phyloP scores from a whole-genome alignment of 2,113 vertebrate species.

The Myodes glareolus region DNA sequence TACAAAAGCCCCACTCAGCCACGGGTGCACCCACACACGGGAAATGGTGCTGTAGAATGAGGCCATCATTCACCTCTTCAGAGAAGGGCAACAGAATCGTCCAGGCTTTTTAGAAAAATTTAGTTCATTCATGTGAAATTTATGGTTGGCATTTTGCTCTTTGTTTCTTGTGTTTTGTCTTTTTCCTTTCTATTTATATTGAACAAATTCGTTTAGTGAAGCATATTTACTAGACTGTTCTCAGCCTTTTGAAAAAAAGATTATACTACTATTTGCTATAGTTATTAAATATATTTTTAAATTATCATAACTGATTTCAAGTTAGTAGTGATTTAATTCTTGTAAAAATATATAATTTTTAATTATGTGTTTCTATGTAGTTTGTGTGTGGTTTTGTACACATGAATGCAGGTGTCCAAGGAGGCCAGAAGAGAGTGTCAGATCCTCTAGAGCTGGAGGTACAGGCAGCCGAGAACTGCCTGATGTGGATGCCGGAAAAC shows the following conservation, averaged over 20 bases:
- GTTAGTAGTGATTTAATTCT: neutral
- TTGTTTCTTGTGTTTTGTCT: neutral
- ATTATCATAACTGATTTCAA: neutral
- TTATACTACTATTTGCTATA: neutral
- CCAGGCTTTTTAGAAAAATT: neutral
- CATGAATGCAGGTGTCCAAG: no score
- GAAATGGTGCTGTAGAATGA: neutral
- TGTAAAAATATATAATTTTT: neutral
- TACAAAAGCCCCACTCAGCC: neutral
- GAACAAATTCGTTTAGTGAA: neutral
- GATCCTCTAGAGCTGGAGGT: no score
- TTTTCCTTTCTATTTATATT: neutral
- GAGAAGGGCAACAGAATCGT: neutral
- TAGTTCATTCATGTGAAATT: neutral
- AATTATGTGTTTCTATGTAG: no score
- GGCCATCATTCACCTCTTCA: neutral
- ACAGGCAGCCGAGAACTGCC: no score
- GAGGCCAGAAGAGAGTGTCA: no score
- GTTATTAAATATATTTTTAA: neutral
- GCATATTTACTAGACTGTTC: neutral
- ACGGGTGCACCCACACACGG: neutral
- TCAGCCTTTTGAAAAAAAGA: neutral
- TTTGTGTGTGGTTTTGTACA: no score
- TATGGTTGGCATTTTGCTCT: neutral
- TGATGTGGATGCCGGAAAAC: no score